These are phyloP conservation scores for Biston stratarius DNA, from an alignment of 2,888 invertebrate genomes.

Conservation along the genomic window DNA sequence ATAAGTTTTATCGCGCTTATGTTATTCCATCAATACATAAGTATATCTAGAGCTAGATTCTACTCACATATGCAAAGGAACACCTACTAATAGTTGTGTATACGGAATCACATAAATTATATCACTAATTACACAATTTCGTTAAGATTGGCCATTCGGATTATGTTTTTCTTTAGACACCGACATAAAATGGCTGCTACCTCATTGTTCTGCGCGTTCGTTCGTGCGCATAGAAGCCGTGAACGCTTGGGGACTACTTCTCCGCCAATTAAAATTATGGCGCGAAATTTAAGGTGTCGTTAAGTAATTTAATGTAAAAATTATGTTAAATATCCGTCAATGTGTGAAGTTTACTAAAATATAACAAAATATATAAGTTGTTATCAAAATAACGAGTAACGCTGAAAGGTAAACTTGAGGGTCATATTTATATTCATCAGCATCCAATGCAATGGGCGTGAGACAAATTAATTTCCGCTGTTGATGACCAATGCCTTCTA, in stretches of 20 bases:
- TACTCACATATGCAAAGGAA: constrained; percentile 83
- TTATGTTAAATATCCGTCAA: constrained; percentile 51
- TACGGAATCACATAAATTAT: constrained; percentile 85
- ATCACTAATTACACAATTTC: constrained; percentile 86
- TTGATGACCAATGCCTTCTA: constrained; percentile 75
- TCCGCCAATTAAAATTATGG: constrained; percentile 86
- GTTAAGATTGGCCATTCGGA: constrained; percentile 87
- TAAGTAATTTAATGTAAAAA: constrained; percentile 68
- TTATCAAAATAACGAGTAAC: constrained; percentile 65
- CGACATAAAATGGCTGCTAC: constrained; percentile 87
- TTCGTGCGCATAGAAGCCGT: constrained; percentile 87
- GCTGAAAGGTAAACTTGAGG: constrained; percentile 63
- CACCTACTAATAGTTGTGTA: constrained; percentile 80
- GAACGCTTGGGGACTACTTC: constrained; percentile 86
- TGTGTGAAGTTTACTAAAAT: constrained; percentile 54
- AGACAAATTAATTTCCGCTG: constrained; percentile 63
- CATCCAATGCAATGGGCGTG: constrained; percentile 49
- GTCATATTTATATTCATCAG: constrained; percentile 60
- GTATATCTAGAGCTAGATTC: constrained; percentile 75
- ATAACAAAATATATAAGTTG: constrained; percentile 71
- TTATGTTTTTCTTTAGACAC: constrained; percentile 86
- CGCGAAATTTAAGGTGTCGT: constrained; percentile 85
- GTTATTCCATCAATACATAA: constrained; percentile 66
- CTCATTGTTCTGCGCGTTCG: constrained; percentile 87
- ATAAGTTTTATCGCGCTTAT: constrained; percentile 75